phyloP scores from a whole-genome alignment of 2,113 vertebrate species.

The Lontra canadensis region DNA sequence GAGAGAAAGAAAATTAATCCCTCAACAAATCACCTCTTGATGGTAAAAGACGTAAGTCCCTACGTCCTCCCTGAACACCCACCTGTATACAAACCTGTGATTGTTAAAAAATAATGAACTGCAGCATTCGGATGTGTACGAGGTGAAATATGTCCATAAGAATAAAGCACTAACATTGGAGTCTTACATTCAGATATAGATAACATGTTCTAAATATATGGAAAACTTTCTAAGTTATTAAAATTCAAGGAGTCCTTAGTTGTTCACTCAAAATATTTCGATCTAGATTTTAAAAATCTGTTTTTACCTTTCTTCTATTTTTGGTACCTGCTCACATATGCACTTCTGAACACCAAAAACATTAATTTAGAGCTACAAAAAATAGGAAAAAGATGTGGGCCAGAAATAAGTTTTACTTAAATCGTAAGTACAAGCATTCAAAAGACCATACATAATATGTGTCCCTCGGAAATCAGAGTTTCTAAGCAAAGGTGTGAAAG shows the following conservation, averaged over 20 bases:
- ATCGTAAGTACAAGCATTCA: background rate
- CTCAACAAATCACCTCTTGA: conserved; percentile 21
- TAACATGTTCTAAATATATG: background rate
- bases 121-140: background rate
- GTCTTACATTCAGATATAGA: background rate
- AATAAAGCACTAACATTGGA: background rate
- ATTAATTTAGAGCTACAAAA: background rate
- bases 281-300: background rate
- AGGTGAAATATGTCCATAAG: background rate
- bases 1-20: background rate
- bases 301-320: conserved; percentile 14
- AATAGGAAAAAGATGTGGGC: background rate
- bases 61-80: background rate
- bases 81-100: background rate
- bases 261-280: conserved; percentile 25
- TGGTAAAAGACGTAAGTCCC: background rate
- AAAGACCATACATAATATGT: background rate
- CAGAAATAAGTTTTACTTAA: conserved; percentile 30
- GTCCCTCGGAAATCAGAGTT: background rate
- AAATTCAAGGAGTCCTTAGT: conserved; percentile 19
- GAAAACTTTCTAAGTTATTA: background rate
- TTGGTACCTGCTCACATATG: conserved; percentile 12
- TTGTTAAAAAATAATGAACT: background rate
- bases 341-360: conserved; percentile 17
- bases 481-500: conserved; percentile 2